phyloP scores from a whole-genome alignment of 2,113 vertebrate species.

The Cyphomyrus discorhynchus region DNA sequence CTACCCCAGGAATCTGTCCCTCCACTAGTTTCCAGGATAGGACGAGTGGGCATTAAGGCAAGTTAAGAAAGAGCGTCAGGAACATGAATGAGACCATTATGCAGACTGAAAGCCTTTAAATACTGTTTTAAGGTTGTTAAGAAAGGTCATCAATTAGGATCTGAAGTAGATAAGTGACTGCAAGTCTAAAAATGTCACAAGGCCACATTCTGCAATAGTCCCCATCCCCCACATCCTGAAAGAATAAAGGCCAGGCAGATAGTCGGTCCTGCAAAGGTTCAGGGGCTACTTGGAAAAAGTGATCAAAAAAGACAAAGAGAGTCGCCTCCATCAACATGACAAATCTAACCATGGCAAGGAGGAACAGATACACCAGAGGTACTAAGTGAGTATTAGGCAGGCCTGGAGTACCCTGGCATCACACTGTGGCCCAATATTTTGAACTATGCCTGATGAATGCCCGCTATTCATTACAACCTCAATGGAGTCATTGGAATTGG shows the following conservation, averaged over 20 bases:
- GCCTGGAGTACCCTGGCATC: not conserved
- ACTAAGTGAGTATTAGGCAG: not conserved
- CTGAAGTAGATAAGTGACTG: not conserved
- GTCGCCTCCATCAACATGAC: not conserved
- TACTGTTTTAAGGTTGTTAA: not conserved
- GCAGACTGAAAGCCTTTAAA: not conserved
- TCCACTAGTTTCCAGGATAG: not conserved
- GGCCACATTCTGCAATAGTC: not conserved
- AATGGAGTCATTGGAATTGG: not conserved
- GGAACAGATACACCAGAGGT: not conserved
- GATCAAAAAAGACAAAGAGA: not conserved
- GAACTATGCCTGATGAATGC: not conserved
- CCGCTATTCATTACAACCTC: not conserved
- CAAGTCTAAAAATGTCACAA: not conserved
- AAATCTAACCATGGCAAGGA: not conserved
- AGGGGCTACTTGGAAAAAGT: not conserved
- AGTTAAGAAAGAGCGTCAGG: not conserved
- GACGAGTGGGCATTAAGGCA: not conserved
- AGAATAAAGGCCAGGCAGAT: not conserved
- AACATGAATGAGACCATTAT: not conserved
- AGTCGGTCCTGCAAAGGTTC: not conserved
- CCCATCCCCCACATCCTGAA: not conserved
- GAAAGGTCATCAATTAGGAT: not conserved
- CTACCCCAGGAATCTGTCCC: not conserved
- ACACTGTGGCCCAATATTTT: not conserved